These are phyloP conservation scores for Macrochelys suwanniensis DNA, from an alignment of 2,797 vertebrate species.

Conservation along the genomic window DNA sequence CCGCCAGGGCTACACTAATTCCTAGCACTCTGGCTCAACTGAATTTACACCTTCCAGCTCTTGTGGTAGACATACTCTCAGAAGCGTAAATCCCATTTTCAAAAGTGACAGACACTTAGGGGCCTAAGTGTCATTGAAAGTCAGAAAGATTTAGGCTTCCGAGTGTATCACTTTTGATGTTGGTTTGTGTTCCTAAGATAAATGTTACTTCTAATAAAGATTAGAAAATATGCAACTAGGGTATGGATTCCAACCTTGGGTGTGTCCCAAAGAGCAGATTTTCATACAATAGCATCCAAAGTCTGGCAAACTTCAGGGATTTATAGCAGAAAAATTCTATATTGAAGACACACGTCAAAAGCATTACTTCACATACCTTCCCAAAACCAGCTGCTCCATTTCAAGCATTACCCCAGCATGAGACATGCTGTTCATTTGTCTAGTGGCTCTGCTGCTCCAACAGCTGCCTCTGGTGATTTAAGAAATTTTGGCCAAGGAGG, in stretches of 20 bases:
- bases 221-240: background rate
- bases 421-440: background rate
- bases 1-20: no score
- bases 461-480: background rate
- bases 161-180: background rate
- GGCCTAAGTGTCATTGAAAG: background rate
- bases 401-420: background rate
- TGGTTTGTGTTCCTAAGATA: background rate
- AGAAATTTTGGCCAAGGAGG: rapidly evolving
- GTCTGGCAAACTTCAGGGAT: background rate
- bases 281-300: background rate
- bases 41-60: background rate
- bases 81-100: background rate
- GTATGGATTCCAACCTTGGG: background rate
- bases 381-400: background rate
- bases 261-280: background rate
- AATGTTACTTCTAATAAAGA: background rate
- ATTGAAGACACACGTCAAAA: background rate
- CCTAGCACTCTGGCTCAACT: background rate
- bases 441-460: background rate
- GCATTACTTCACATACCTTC: background rate
- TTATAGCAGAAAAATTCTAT: background rate
- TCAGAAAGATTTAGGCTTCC: background rate
- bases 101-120: rapidly evolving
- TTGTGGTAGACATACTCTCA: background rate